Evolutionary conservation across 2,113 vertebrate species (phyloP), one percentile per base, ranked within the genome.

Genomic region (Lethenteron reissneri): DNA sequence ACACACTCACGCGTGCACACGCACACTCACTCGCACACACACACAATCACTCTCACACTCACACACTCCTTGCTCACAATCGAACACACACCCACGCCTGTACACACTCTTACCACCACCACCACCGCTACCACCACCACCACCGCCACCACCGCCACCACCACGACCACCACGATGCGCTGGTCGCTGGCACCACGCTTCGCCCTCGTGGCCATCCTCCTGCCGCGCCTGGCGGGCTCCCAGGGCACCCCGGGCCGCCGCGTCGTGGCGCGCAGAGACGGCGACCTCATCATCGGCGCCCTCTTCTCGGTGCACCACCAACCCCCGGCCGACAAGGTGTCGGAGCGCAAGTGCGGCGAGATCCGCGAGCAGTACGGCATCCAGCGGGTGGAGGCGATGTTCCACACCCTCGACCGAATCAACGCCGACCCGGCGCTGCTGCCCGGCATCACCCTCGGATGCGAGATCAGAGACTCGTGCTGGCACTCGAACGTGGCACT

Each of bases 261-360:
- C 57, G 88, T 87, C 0, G 95, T 99, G 77, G 95, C 95, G 62
- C 87, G 95, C 71, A 94, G 82, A 89, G 92, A 99, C 9, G 95
- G 95, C 15, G 95, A 97, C 82, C 86, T 99, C 76, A 96, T 99
- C 73, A 95, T 99, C 57, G 94, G 94, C 57, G 94, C 94, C 57
- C 90, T 99, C 72, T 99, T 99, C 80, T 96, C 92, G 0, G 90
- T 97, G 60, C 95, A 97, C 76, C 95, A 99, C 79, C 95, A 99
- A 78, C 95, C 95, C 1, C 90, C 89, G 0, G 92, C 92, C 0
- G 95, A 95, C 74, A 91, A 85, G 73, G 95, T 97, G 74, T 90
- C 95, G 0, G 95, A 99, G 74, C 85, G 95, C 72, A 95, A 97
- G 76, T 99, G 95, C 72, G 95, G 95, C 21, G 95, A 95, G 74